Percentiles rank a stretch among this genome's conserved stretches.
phyloP scores from a whole-genome alignment of 1,140 invertebrate genomes.

The Lineus longissimus region DNA sequence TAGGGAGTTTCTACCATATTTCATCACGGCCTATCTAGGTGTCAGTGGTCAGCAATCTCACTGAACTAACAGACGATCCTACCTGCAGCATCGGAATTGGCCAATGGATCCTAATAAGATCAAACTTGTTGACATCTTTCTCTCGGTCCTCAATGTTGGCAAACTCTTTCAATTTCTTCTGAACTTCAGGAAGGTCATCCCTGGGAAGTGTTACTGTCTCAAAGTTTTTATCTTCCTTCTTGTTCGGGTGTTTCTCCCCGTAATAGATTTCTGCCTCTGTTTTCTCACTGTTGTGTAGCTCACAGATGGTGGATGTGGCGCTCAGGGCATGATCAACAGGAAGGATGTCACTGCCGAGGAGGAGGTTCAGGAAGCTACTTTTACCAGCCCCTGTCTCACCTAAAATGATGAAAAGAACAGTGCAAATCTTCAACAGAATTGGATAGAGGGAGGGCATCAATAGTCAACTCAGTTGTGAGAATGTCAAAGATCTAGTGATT shows the following conservation, averaged over 20 bases:
- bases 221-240: not conserved
- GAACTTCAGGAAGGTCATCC: not conserved
- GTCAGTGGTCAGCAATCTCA: too few species aligned
- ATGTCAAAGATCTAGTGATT: not conserved
- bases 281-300: slow-evolving; percentile 24
- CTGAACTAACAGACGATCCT: too few species aligned
- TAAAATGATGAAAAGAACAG: not conserved
- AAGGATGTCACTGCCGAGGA: slow-evolving; percentile 28
- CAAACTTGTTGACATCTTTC: not conserved
- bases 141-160: not conserved
- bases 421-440: not conserved
- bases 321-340: slow-evolving; percentile 26
- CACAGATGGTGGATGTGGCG: slow-evolving; percentile 36
- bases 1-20: too few species aligned
- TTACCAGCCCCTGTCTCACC: slow-evolving; percentile 12
- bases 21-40: too few species aligned
- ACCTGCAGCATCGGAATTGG: slow-evolving; percentile 9
- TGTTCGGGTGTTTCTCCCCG: not conserved
- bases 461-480: not conserved
- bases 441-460: not conserved
- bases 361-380: slow-evolving; percentile 30
- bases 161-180: not conserved
- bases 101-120: slow-evolving; percentile 4
- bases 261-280: not conserved
- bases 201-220: too few species aligned